Evolutionary conservation across 2,797 vertebrate species (phyloP), one percentile per base, ranked within the genome.

Genomic region (Novumbra hubbsi): DNA sequence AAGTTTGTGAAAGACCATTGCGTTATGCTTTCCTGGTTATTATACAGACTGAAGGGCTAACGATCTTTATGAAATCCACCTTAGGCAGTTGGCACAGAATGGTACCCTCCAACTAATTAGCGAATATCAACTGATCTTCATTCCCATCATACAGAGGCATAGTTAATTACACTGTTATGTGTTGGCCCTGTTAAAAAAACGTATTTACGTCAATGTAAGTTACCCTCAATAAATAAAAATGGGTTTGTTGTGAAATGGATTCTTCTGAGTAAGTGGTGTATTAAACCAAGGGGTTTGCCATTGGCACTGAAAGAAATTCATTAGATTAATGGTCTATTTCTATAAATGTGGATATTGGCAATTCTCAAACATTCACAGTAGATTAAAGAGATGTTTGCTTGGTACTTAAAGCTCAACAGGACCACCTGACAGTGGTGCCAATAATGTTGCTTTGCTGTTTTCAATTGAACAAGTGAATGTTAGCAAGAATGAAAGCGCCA

Each of bases 341-440:
- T 69, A 73, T 71, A 48, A 77, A 72, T 71, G 68, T 72, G 73
- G 60, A 34, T 45, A 48, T 78, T 81, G 79, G 85, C 85, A 32
- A 82, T 82, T 73, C 63, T 86, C 73, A 79, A 87, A 85, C 55
- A 68, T 74, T 81, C 86, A 82, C 76, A 73, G 71, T 70, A 71
- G 62, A 75, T 75, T 72, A 85, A 83, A 77, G 67, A 88, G 74
- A 76, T 73, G 66, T 87, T 90, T 78, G 77, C 80, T 80, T 78
- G 81, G 65, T 66, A 78, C 80, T 81, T 68, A 5, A 76, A 82
- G 75, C 83, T 85, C 81, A 88, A 90, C 83, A 83, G 84, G 85
- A 83, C 88, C 84, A 89, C 89, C 89, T 88, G 87, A 86, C 86
- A 73, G 81, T 76, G 69, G 70, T 72, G 79, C 32, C 77, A 68